Evolutionary conservation across 2,888 invertebrate genomes (phyloP).

Genomic region (Philereme transversata): DNA sequence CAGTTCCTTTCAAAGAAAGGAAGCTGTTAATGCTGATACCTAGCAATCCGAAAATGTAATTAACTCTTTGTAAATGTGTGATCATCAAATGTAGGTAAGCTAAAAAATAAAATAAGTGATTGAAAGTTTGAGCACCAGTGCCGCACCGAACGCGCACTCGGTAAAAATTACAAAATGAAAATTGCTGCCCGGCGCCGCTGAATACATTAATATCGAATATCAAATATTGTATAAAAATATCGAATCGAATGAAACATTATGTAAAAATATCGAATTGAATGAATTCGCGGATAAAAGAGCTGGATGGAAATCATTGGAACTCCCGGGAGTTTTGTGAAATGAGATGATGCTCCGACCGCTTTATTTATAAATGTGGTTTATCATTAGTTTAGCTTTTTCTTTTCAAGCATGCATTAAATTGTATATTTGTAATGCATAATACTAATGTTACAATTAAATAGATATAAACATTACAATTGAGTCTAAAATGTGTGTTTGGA

Average conservation of each 20-base stretch:
- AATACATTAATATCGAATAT: conserved; percentile 84
- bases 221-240: conserved; percentile 82
- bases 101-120: not conserved
- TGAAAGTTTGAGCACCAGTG: conserved; percentile 56
- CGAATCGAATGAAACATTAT: conserved; percentile 68
- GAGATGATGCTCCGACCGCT: conserved; percentile 49
- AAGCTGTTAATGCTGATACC: too few relatives aligned
- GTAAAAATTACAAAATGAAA: conserved; percentile 84
- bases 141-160: conserved; percentile 67
- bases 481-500: too few relatives aligned
- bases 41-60: too few relatives aligned
- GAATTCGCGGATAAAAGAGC: conserved; percentile 68
- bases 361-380: too few relatives aligned
- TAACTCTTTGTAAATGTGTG: too few relatives aligned
- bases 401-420: too few relatives aligned
- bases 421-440: too few relatives aligned
- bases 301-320: conserved; percentile 67
- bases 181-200: conserved; percentile 79
- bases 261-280: conserved; percentile 70
- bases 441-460: too few relatives aligned
- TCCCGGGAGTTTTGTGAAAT: conserved; percentile 66
- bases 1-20: too few relatives aligned
- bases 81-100: not conserved
- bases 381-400: too few relatives aligned
- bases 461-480: too few relatives aligned